Conservation (phyloP, 37 sponge, comb jelly and placozoan genomes). For the Chondrosia reniformis region DNA sequence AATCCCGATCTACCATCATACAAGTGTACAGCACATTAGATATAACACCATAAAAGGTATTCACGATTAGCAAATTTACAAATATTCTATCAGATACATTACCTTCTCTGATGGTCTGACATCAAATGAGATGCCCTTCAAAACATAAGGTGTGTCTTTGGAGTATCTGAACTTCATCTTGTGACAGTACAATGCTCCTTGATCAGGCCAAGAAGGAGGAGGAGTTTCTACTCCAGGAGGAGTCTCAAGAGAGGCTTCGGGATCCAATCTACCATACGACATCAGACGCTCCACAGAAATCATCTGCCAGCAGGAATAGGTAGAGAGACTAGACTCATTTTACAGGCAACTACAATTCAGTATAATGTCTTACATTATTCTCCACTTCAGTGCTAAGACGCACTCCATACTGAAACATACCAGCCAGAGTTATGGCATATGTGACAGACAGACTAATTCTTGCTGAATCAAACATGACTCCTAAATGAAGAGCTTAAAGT, state of each 20-base stretch:
- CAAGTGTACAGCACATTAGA: no score
- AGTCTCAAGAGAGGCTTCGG: conserved; percentile 54
- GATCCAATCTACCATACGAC: conserved; percentile 40
- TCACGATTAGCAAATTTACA: no score
- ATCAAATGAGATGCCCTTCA: conserved; percentile 1
- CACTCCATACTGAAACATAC: conserved; percentile 71
- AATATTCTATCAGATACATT: neutral
- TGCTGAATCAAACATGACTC: conserved; percentile 26
- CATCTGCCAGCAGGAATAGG: conserved; percentile 37
- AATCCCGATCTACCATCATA: conserved; percentile 92
- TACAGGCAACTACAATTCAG: neutral
- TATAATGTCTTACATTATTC: conserved; percentile 39
- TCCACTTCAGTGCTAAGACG: conserved; percentile 82
- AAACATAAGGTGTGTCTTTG: conserved; percentile 11
- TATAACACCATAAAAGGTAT: no score
- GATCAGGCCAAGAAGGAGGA: neutral
- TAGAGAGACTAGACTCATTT: neutral
- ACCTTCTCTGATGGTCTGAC: conserved; percentile 13
- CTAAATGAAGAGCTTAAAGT: neutral
- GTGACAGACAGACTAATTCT: conserved; percentile 66
- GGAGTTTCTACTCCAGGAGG: conserved; percentile 11
- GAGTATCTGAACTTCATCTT: conserved; percentile 4
- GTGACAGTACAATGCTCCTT: neutral
- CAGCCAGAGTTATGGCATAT: conserved; percentile 63
- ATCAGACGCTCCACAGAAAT: conserved; percentile 69